Conservation (phyloP, 1,140 invertebrate species). For the Philopotamus ludificatus region DNA sequence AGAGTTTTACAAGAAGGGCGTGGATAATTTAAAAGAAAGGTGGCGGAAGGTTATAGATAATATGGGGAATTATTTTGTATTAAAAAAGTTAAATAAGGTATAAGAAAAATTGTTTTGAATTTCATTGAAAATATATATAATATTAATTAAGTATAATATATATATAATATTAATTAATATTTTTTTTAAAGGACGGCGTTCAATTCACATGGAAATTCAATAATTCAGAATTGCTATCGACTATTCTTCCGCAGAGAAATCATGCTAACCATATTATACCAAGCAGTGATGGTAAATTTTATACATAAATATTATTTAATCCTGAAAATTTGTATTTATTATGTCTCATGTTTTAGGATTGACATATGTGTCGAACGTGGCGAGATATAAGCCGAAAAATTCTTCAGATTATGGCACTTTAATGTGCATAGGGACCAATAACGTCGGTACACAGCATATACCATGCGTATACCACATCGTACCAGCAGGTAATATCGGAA, state of each 20-base stretch:
- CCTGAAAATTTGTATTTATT: constrained; percentile 9
- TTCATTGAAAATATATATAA: too few species aligned
- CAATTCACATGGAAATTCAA: constrained; percentile 77
- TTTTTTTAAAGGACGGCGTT: constrained; percentile 55
- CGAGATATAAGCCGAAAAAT: constrained; percentile 36
- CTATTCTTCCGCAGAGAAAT: constrained; percentile 62
- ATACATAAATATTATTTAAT: constrained; percentile 10
- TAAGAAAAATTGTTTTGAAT: too few species aligned
- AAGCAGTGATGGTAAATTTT: constrained; percentile 30
- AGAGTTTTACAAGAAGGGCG: too few species aligned
- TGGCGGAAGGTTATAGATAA: too few species aligned
- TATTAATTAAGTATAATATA: too few species aligned
- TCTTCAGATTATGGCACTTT: constrained; percentile 76
- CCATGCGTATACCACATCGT: constrained; percentile 78
- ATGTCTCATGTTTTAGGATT: constrained; percentile 25
- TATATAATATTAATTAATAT: background rate
- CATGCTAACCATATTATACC: constrained; percentile 57
- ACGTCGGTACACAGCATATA: constrained; percentile 68
- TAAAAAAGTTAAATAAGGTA: too few species aligned
- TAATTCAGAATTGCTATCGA: constrained; percentile 65
- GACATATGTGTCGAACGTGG: constrained; percentile 35
- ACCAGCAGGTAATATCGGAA: constrained; percentile 64
- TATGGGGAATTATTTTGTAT: too few species aligned
- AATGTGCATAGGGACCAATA: constrained; percentile 74
- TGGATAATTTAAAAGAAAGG: too few species aligned